Evolutionary conservation across 2,113 vertebrate genomes (phyloP).

Genomic region (Gymnogyps californianus): DNA sequence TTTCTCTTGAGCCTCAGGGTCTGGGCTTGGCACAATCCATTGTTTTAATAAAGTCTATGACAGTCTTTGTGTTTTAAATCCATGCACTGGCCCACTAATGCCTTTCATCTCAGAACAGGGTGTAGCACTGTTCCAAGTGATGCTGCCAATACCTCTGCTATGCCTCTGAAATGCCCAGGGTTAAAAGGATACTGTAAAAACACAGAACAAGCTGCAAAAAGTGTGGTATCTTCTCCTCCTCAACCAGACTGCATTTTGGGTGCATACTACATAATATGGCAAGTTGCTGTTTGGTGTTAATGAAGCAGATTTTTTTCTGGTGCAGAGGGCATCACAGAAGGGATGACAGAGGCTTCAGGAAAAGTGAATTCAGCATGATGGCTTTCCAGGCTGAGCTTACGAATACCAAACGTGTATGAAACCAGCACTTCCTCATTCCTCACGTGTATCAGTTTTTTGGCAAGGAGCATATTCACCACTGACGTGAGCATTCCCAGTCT

Average conservation of each 20-base stretch:
- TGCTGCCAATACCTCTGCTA: neutral
- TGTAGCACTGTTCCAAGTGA: neutral
- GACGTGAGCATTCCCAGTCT: neutral
- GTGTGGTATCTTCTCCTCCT: neutral
- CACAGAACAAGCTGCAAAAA: neutral
- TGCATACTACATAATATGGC: neutral
- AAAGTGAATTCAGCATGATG: neutral
- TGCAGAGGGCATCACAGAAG: neutral
- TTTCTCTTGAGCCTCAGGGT: neutral
- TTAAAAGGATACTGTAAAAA: neutral
- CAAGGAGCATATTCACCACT: neutral
- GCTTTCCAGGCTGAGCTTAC: neutral
- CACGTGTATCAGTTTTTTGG: fast-evolving
- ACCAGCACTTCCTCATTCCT: neutral
- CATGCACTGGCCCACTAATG: fast-evolving
- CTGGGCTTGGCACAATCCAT: neutral
- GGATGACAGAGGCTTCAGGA: neutral
- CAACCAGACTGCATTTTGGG: neutral
- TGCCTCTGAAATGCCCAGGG: neutral
- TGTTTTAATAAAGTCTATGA: neutral
- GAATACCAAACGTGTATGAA: neutral
- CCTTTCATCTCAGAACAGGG: neutral
- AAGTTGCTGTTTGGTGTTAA: neutral
- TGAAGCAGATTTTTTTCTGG: neutral
- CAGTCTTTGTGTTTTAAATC: neutral